Percentiles rank a stretch among this genome's conserved stretches.
These are phyloP conservation scores for Beroe ovata DNA, from an alignment of 37 sponge, comb jelly and placozoan genomes.

Conservation along the genomic window DNA sequence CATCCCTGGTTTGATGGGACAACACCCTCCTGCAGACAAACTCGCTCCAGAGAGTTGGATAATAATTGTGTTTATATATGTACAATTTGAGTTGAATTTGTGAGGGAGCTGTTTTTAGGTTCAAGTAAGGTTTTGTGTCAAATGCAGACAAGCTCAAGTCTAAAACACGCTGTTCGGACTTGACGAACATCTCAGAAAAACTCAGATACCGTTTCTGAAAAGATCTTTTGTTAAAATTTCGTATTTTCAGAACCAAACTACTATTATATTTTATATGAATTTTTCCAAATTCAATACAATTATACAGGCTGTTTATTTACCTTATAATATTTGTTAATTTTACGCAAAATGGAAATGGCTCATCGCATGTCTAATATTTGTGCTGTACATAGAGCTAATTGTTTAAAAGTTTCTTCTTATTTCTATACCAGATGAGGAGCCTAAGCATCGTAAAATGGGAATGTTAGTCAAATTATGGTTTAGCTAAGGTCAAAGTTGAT, in stretches of 20 bases:
- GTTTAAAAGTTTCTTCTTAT: background rate
- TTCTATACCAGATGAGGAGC: too few relatives aligned
- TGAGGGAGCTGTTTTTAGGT: too few relatives aligned
- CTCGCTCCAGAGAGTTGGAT: background rate
- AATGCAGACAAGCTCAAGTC: too few relatives aligned
- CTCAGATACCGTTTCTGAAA: background rate
- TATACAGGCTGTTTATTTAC: background rate
- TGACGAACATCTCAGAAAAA: too few relatives aligned
- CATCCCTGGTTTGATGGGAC: conserved; percentile 30
- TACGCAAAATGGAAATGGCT: background rate
- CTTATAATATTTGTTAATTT: background rate
- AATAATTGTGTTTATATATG: background rate
- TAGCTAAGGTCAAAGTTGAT: background rate
- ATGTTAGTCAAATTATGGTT: background rate
- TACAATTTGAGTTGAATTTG: background rate
- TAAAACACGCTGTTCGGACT: too few relatives aligned
- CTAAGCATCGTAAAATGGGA: too few relatives aligned
- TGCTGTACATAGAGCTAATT: background rate
- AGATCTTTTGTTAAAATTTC: background rate
- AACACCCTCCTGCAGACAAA: too few relatives aligned
- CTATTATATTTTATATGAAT: background rate
- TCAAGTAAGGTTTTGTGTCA: too few relatives aligned
- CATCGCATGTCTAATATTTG: background rate
- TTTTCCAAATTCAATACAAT: background rate
- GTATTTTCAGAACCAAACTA: background rate